Conservation (phyloP, 1,140 invertebrate genomes). For the Pseudomyrmex pallidus region DNA sequence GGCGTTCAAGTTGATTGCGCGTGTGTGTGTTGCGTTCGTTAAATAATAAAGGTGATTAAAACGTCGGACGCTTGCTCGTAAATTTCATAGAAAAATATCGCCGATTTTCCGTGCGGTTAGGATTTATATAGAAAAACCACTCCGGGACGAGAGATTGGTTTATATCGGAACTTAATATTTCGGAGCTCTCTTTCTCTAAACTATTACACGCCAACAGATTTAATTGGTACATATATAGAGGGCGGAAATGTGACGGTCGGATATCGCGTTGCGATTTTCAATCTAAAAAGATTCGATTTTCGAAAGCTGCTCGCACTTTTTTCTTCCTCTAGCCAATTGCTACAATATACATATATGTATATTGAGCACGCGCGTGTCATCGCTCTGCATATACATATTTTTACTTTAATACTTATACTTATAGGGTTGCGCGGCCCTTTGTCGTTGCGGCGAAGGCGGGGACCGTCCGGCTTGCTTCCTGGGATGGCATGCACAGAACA, state of each 20-base stretch:
- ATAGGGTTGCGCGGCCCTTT: constrained; percentile 85
- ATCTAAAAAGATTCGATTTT: constrained; percentile 9
- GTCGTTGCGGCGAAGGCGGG: constrained; percentile 84
- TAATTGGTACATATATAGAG: neutral
- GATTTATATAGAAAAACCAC: too few species aligned
- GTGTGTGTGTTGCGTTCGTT: neutral
- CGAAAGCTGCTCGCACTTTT: neutral
- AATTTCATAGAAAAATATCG: constrained; percentile 55
- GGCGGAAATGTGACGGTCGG: constrained; percentile 25
- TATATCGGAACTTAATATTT: constrained; percentile 36
- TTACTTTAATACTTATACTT: constrained; percentile 83
- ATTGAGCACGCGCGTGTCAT: neutral
- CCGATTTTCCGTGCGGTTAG: neutral
- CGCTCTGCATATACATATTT: constrained; percentile 68
- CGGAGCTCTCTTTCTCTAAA: too few species aligned
- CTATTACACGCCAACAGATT: too few species aligned
- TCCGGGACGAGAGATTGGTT: neutral
- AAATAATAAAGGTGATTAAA: neutral
- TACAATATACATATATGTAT: constrained; percentile 35
- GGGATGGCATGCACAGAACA: constrained; percentile 85
- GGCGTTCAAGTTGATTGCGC: neutral
- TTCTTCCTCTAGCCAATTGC: constrained; percentile 27
- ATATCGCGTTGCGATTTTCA: neutral
- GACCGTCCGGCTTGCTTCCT: constrained; percentile 85
- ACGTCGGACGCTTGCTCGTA: constrained; percentile 10